Base-by-base conservation (phyloP, 2,888 invertebrate species). In the Apeira syringaria region DNA sequence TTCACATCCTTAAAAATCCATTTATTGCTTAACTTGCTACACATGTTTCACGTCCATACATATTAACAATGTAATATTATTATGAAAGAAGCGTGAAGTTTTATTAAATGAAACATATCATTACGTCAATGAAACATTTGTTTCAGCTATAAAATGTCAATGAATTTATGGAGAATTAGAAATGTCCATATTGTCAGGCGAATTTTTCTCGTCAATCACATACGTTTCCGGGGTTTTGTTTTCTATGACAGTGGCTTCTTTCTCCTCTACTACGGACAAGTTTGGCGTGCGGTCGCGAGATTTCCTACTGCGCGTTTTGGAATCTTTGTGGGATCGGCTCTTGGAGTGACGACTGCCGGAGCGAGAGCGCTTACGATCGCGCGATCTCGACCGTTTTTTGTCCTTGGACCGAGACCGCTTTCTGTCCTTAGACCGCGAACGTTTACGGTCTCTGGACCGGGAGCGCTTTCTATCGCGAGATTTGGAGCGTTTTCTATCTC, bases 141-240 rank as follows among this genome's bases (percentile, higher is more conserved):
- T 25, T 37, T 30, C 22, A 26, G 22, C 5, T n/a, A 12, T 5
- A 15, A 18, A 8, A 39, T 38, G 36, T 47, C 33, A 40, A 10
- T 10, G 18, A 32, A 47, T 36, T 34, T 91, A 94, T 38, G 95
- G 95, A 44, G 94, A 94, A 80, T 94, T 94, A 8, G 94, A 94
- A 77, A 95, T 95, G 74, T 95, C 95, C 95, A 95, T 94, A 70
- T 94, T 94, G 75, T 94, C 94, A 1, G 92, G 90, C 7, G 92
- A 92, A 56, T 88, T 81, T 50, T 92, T 92, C 58, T 93, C 92
- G 45, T 93, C 92, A 24, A 64, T 70, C 33, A 35, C 34, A 15
- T 82, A 60, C 31, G 38, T 34, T 1, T 84, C 82, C 7, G 74
- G 68, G 2, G 73, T 52, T 56, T 78, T 82, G 31, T 58, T 64